These are phyloP conservation scores for Synergus japonicus DNA, from an alignment of 2,888 invertebrate species.

Conservation along the genomic window DNA sequence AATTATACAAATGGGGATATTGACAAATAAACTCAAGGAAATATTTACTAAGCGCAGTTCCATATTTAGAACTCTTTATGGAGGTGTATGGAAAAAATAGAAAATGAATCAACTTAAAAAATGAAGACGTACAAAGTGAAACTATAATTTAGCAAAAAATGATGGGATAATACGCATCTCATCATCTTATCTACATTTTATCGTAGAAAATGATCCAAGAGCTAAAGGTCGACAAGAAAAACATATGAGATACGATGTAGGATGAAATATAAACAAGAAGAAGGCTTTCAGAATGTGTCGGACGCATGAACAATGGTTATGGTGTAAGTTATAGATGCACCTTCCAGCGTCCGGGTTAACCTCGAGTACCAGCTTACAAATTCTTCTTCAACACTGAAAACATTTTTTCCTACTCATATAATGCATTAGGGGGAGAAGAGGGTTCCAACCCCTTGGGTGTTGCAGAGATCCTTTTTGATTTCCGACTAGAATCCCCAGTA, in stretches of 20 bases:
- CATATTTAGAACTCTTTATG: not conserved
- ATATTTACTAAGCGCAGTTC: too few species aligned
- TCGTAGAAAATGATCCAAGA: not conserved
- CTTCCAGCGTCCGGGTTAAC: too few species aligned
- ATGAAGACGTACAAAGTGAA: too few species aligned
- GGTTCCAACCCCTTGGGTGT: not conserved
- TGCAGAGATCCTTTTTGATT: slow-evolving; percentile 10
- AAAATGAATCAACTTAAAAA: too few species aligned
- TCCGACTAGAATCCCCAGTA: not conserved
- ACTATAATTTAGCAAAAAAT: not conserved
- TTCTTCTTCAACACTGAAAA: not conserved
- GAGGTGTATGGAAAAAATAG: not conserved
- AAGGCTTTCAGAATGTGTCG: slow-evolving; percentile 61
- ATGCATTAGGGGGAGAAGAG: not conserved
- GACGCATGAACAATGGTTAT: slow-evolving; percentile 65
- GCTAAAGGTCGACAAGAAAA: not conserved
- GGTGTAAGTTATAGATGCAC: slow-evolving; percentile 60
- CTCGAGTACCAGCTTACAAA: not conserved
- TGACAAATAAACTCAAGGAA: too few species aligned
- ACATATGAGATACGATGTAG: slow-evolving; percentile 27
- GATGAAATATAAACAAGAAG: slow-evolving; percentile 63
- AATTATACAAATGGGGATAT: too few species aligned
- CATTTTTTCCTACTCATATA: not conserved
- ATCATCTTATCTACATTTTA: too few species aligned
- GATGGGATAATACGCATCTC: not conserved